Conservation (phyloP, 2,113 vertebrate genomes). For the Bubo bubo region DNA sequence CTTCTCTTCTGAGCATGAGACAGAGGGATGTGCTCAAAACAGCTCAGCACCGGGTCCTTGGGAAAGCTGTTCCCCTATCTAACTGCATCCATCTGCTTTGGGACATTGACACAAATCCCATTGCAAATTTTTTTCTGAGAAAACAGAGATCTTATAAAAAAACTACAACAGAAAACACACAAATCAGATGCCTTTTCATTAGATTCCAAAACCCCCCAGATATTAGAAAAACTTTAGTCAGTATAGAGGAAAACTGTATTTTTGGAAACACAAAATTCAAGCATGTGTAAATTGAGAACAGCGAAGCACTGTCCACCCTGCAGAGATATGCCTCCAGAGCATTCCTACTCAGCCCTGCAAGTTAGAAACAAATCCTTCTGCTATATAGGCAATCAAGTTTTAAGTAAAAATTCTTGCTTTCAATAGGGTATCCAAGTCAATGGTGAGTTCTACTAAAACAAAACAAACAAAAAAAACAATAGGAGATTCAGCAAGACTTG, state of each 20-base stretch:
- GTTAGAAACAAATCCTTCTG: neutral
- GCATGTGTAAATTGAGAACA: constrained; percentile 18
- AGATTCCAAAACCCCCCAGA: neutral
- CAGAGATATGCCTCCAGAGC: neutral
- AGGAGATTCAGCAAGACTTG: neutral
- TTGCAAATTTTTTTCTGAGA: neutral
- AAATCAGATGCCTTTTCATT: constrained; percentile 7
- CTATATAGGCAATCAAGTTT: neutral
- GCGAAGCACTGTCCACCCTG: neutral
- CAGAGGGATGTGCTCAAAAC: neutral
- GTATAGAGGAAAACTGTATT: constrained; percentile 6
- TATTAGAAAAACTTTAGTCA: neutral
- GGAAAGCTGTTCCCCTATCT: constrained; percentile 8
- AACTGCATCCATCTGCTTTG: constrained; percentile 2
- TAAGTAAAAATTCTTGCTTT: neutral
- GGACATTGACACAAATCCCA: neutral
- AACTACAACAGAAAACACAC: neutral
- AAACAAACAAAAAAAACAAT: neutral
- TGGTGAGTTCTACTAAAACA: neutral
- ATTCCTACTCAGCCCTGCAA: neutral
- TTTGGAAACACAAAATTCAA: constrained; percentile 44
- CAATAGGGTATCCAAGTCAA: neutral
- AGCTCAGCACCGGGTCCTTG: neutral
- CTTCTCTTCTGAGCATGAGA: neutral
- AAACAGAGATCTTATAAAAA: neutral